Base-by-base conservation (phyloP, 2,888 invertebrate species). In the Neocrepidodera transversa region DNA sequence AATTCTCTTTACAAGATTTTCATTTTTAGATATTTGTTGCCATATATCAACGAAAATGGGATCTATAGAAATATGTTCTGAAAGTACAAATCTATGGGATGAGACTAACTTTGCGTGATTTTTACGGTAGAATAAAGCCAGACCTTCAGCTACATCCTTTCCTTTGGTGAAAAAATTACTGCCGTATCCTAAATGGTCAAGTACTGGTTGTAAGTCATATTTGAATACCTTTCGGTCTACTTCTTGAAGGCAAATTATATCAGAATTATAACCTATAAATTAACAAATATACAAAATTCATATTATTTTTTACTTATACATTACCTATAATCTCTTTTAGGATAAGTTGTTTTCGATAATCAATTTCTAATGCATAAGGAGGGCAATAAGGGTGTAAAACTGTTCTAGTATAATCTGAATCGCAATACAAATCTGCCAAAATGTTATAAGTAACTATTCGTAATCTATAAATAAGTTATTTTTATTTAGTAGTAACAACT, bases 241-340 rank as follows among this genome's bases (percentile, higher is more conserved):
- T 84, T 98, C 97, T 85, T 98, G 97, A 14, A 97, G 82, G 71
- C 96, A 96, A 53, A 95, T 82, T 48, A 97, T 81, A 78, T 97
- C 97, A 16, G 89, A 87, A 81, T 96, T 91, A 76, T 95, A 97
- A 18, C 93, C 94, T 88, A 43, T 51, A 68, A 32, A 32, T 32
- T 23, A 40, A 20, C 20, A 13, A 48, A 16, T 57, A 45, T 5
- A 43, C 2, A 13, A 1, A 4, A 6, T 14, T 20, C 13, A 13
- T 28, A 5, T 38, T 16, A 7, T n/a, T 42, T 18, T 20, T 16
- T 8, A 4, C n/a, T 10, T 26, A 17, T n/a, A 28, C n/a, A 35
- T 16, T 48, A 89, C 92, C 92, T 72, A 85, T 74, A 63, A 94
- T 77, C 82, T 97, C 97, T 76, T 93, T 93, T 2, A 93, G 72